Percentiles rank a stretch among this genome's conserved stretches.
Evolutionary conservation across 2,797 vertebrate species (phyloP).

Genomic region (Halcyon badia): DNA sequence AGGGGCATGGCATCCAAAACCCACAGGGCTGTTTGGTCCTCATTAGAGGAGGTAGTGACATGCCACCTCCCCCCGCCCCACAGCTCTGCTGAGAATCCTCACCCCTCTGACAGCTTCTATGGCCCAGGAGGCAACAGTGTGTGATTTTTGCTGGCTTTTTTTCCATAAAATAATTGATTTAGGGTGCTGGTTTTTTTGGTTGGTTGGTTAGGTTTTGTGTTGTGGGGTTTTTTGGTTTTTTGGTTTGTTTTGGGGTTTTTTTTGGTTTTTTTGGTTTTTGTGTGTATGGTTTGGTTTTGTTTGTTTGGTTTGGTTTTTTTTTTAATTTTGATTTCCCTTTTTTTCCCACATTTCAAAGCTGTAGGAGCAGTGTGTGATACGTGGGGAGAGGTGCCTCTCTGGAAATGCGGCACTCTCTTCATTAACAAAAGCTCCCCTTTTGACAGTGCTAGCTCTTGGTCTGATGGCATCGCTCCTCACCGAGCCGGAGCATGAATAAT

Average conservation of each 20-base stretch:
- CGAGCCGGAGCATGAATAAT: not conserved
- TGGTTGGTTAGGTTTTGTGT: too few relatives aligned
- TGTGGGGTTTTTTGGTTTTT: too few relatives aligned
- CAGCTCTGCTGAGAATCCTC: not conserved
- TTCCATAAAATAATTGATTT: not conserved
- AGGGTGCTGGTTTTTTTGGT: too few relatives aligned
- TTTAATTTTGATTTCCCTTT: too few relatives aligned
- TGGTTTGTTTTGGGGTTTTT: too few relatives aligned
- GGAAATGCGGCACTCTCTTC: fast-evolving
- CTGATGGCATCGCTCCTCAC: not conserved
- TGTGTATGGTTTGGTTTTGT: too few relatives aligned
- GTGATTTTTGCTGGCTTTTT: not conserved
- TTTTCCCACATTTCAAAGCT: not conserved
- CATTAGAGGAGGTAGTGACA: fast-evolving
- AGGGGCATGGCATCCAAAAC: not conserved
- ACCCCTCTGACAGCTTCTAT: not conserved
- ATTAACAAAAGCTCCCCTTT: not conserved
- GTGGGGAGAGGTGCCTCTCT: not conserved
- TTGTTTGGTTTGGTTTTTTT: too few relatives aligned
- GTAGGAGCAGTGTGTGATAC: too few relatives aligned
- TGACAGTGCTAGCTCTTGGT: not conserved
- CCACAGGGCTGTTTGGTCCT: not conserved
- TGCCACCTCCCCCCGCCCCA: not conserved
- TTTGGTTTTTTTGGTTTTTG: too few relatives aligned
- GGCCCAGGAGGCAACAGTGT: fast-evolving